Evolutionary conservation across 2,797 vertebrate genomes (phyloP).

Genomic region (Champsocephalus gunnari): DNA sequence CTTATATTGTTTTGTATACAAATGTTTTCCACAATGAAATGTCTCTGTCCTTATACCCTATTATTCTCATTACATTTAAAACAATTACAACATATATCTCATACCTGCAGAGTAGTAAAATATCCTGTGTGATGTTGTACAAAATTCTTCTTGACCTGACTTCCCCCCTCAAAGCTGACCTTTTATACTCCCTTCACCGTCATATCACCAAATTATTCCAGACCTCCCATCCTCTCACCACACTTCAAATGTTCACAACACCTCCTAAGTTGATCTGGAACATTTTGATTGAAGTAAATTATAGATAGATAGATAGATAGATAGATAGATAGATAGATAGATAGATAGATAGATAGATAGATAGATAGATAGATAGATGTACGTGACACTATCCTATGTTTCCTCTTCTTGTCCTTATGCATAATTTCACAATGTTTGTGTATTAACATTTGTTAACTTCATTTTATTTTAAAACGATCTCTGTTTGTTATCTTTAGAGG

Average conservation of each 20-base stretch:
- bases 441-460: not conserved
- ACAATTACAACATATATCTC: slow-evolving; percentile 21
- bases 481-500: slow-evolving; percentile 26
- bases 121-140: slow-evolving; percentile 43
- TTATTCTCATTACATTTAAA: not conserved
- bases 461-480: not conserved
- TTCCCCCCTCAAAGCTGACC: slow-evolving; percentile 44
- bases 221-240: slow-evolving; percentile 50
- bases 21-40: not conserved
- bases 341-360: no score
- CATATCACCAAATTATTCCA: slow-evolving; percentile 46
- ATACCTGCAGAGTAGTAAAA: slow-evolving; percentile 58
- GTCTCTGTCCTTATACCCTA: not conserved
- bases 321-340: no score
- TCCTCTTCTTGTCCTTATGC: not conserved
- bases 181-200: slow-evolving; percentile 77
- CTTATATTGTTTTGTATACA: not conserved
- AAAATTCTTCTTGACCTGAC: slow-evolving; percentile 47
- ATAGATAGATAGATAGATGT: no score
- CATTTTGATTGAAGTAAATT: not conserved
- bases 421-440: not conserved
- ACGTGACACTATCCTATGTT: not conserved
- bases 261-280: slow-evolving; percentile 47
- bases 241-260: slow-evolving; percentile 56
- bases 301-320: no score